Percentiles rank a stretch among this genome's conserved stretches.
Conservation (phyloP, 2,797 vertebrate genomes). For the Bryconaethiops microstoma region DNA sequence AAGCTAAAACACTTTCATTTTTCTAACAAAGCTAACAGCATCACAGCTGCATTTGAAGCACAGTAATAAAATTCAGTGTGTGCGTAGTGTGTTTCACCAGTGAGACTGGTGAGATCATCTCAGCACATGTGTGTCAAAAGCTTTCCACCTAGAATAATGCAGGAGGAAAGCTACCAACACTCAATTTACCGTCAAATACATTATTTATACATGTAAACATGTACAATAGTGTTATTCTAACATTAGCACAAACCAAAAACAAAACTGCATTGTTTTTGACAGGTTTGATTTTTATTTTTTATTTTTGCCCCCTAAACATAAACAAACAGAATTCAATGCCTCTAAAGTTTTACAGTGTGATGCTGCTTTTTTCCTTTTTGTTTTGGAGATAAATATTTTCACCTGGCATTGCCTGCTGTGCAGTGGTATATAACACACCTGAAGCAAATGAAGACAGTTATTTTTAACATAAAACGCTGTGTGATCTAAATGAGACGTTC, state of each 20-base stretch:
- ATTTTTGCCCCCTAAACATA: too few relatives aligned
- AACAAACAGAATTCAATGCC: background rate
- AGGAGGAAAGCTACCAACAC: background rate
- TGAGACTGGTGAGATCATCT: conserved; percentile 15
- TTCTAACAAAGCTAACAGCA: background rate
- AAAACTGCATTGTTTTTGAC: background rate
- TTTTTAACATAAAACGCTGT: background rate
- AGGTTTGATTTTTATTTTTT: too few relatives aligned
- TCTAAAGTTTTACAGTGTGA: background rate
- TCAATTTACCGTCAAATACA: background rate
- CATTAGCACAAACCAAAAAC: background rate
- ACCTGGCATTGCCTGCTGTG: background rate
- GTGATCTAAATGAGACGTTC: background rate
- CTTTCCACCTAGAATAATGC: background rate
- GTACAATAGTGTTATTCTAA: background rate
- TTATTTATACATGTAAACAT: background rate
- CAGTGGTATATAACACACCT: background rate
- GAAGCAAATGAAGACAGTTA: background rate
- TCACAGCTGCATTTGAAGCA: conserved; percentile 2
- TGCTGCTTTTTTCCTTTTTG: background rate
- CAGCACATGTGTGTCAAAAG: background rate
- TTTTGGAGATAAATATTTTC: background rate
- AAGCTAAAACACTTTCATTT: background rate
- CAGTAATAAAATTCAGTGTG: background rate
- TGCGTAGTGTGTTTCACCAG: background rate